A percentile compares a stretch with the other conserved stretches of the same genome.
Evolutionary conservation across 2,113 vertebrate species (phyloP).

Genomic region (Eurystomus gularis): DNA sequence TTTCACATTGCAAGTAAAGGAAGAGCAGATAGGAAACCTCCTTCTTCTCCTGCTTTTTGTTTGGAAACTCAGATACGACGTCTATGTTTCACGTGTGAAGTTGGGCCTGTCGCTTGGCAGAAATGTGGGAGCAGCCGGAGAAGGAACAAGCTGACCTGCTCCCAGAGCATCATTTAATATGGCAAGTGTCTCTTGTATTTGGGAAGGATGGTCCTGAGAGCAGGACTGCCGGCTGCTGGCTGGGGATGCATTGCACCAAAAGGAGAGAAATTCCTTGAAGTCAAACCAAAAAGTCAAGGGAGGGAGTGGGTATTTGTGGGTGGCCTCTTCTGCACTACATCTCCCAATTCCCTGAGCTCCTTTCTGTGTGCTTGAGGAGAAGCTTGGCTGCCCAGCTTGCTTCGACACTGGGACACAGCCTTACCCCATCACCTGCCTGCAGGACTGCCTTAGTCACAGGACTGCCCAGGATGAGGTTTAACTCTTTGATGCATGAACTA

Average conservation of each 20-base stretch:
- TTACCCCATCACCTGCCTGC: accelerated
- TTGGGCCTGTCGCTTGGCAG: accelerated
- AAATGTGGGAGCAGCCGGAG: accelerated
- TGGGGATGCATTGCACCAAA: accelerated
- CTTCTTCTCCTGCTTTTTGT: background rate
- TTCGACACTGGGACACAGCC: background rate
- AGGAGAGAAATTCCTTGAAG: background rate
- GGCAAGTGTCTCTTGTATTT: background rate
- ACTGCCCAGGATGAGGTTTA: accelerated
- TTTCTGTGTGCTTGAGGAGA: background rate
- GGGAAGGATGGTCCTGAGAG: background rate
- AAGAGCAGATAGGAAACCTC: background rate
- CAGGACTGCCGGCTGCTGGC: background rate
- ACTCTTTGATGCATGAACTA: background rate
- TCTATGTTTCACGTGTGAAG: background rate
- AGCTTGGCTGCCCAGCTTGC: background rate
- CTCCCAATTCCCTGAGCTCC: background rate
- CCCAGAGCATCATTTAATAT: accelerated
- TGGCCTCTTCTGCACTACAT: background rate
- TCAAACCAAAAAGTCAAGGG: background rate
- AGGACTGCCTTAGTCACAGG: background rate
- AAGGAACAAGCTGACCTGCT: background rate
- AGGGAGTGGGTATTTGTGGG: accelerated
- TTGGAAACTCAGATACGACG: background rate
- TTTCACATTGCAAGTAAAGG: background rate